A percentile compares a stretch with the other conserved stretches of the same genome.
phyloP scores from a whole-genome alignment of 2,888 invertebrate genomes.

The Gymnocheta viridis region DNA sequence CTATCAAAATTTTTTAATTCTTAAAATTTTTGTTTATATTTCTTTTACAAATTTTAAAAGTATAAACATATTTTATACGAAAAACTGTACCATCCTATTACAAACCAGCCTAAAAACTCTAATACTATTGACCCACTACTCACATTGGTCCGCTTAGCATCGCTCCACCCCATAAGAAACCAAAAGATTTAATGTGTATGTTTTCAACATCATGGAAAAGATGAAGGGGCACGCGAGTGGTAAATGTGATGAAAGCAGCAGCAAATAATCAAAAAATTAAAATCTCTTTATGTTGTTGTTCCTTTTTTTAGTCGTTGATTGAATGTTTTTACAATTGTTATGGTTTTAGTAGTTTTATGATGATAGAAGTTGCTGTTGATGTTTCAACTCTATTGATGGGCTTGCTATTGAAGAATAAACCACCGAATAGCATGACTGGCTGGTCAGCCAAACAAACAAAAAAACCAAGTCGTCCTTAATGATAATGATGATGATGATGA shows the following conservation, averaged over 20 bases:
- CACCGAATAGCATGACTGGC: conserved; percentile 3
- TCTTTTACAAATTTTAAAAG: background rate
- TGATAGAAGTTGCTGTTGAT: conserved; percentile 52
- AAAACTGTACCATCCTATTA: conserved; percentile 21
- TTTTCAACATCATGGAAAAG: background rate
- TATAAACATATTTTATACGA: background rate
- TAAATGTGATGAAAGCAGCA: conserved; percentile 70
- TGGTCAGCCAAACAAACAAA: background rate
- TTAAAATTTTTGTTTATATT: background rate
- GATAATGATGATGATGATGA: background rate
- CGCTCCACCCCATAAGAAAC: background rate
- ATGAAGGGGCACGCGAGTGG: conserved; percentile 10
- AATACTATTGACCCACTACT: conserved; percentile 48
- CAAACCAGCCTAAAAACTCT: conserved; percentile 2
- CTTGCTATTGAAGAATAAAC: conserved; percentile 51
- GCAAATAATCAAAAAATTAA: conserved; percentile 81
- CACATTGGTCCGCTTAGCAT: conserved; percentile 38
- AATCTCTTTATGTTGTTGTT: conserved; percentile 80
- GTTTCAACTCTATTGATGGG: conserved; percentile 60
- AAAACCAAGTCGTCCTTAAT: background rate
- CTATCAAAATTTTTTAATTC: no score
- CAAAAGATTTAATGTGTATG: background rate
- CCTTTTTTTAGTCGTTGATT: conserved; percentile 76
- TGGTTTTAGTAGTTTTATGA: conserved; percentile 63
- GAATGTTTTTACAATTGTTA: conserved; percentile 79